Evolutionary conservation across 2,797 vertebrate species (phyloP), one percentile per base, ranked within the genome.

Genomic region (Sphenopsis melanotis): DNA sequence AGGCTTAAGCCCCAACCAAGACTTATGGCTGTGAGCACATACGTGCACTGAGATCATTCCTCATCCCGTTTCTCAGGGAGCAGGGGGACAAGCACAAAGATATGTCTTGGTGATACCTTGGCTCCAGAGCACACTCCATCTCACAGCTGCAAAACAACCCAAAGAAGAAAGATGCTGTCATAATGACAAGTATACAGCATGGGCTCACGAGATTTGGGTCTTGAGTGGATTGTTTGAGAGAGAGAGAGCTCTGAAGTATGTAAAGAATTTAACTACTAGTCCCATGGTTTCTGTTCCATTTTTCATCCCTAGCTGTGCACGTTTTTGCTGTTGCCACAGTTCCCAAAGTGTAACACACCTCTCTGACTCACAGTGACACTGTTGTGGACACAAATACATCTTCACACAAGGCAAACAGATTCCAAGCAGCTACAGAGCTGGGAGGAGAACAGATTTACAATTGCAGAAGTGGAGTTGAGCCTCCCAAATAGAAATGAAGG

Each of bases 401-500:
- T 50, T 78, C 75, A 60, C 26, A 13, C 23, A 23, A 52, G 59
- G 70, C 59, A 79, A 56, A 42, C 13, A 82, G 55, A 59, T 3
- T 2, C 53, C 81, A 59, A 42, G 21, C 63, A 83, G 82, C 55
- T 22, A 61, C 1, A 74, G 44, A 68, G 44, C 57, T 59, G 69
- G 69, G 79, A 92, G 70, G 79, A 94, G 60, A 94, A 76, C 18
- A 69, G 69, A 84, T 86, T 83, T 44, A 86, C 79, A 83, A n/a
- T 27, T 39, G 85, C 78, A 77, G 81, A 87, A 32, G 57, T 42
- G 57, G 59, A 75, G 39, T 7, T 50, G 69, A 95, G 87, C 83
- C 85, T 92, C 95, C 83, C 85, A 90, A 83, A 93, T 4, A 90
- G 83, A 90, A 91, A 69, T 19, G 59, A 92, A 92, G 34, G 91